Percentiles rank a stretch among this genome's conserved stretches.
Evolutionary conservation across 2,113 vertebrate genomes (phyloP).

Genomic region (Halichoerus grypus): DNA sequence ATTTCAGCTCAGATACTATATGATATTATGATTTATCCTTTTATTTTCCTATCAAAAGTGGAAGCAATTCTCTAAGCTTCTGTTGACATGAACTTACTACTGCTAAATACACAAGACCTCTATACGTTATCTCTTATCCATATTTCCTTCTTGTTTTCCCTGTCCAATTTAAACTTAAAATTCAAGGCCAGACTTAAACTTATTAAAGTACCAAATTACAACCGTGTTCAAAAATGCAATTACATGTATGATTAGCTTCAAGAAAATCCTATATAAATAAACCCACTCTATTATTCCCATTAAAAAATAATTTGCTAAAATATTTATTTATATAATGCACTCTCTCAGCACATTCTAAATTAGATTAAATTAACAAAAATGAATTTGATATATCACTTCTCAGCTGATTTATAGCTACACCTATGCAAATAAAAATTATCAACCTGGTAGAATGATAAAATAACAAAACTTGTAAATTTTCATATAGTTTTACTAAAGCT

Average conservation of each 20-base stretch:
- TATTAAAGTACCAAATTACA: constrained; percentile 64
- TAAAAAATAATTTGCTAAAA: constrained; percentile 61
- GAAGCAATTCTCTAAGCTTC: constrained; percentile 12
- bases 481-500: background rate
- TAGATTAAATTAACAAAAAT: constrained; percentile 52
- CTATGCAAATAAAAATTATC: constrained; percentile 21
- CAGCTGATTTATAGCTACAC: constrained; percentile 7
- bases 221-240: constrained; percentile 59
- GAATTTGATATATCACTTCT: background rate
- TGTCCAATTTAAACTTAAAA: constrained; percentile 56
- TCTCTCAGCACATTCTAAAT: constrained; percentile 34
- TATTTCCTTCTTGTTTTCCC: constrained; percentile 15
- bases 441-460: background rate
- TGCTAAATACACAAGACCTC: background rate
- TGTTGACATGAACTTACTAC: background rate
- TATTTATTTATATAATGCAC: constrained; percentile 60
- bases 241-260: constrained; percentile 54
- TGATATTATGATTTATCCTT: background rate
- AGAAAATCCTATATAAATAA: constrained; percentile 41
- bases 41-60: background rate
- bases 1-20: background rate
- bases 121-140: background rate
- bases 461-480: constrained; percentile 16
- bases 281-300: constrained; percentile 33
- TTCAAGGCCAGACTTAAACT: constrained; percentile 28